Percentiles rank a stretch among this genome's conserved stretches.
These are phyloP conservation scores for Leptoclinus maculatus DNA, from an alignment of 2,797 vertebrate genomes.

Conservation along the genomic window DNA sequence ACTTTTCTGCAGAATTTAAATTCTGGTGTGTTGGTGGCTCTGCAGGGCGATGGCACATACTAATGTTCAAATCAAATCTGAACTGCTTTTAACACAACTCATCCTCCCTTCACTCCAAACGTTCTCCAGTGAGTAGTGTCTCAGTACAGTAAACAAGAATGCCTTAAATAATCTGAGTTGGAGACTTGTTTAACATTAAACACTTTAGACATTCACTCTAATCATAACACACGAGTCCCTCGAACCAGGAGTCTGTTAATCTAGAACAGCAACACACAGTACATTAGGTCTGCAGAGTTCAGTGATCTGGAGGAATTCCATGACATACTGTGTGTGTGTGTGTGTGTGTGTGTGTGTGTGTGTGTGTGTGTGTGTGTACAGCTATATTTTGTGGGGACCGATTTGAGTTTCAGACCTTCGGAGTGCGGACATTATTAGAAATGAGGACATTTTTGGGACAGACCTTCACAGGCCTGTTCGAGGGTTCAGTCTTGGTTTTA, in stretches of 20 bases:
- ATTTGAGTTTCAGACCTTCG: not conserved
- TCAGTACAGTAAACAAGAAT: conserved; percentile 34
- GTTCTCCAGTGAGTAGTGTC: not conserved
- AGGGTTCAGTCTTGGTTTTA: not conserved
- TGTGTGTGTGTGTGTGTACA: not conserved
- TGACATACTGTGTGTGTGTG: not conserved
- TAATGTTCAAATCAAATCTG: conserved; percentile 1
- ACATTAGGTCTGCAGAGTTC: conserved; percentile 46
- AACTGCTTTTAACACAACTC: not conserved
- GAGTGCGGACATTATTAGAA: not conserved
- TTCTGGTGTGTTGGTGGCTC: not conserved
- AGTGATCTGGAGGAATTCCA: conserved; percentile 44
- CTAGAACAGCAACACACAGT: conserved; percentile 19
- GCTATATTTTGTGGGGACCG: not conserved
- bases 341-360: not conserved
- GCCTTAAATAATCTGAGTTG: conserved; percentile 5
- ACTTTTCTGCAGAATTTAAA: conserved; percentile 1
- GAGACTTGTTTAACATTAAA: conserved; percentile 19
- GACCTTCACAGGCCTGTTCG: too few species aligned
- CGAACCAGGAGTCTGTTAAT: conserved; percentile 13
- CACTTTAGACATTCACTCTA: conserved; percentile 20
- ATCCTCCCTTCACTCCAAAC: not conserved
- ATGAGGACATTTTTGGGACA: too few species aligned
- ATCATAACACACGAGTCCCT: conserved; percentile 19
- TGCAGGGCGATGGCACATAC: not conserved